Percentiles rank a stretch among this genome's conserved stretches.
These are phyloP conservation scores for Drosophila guanche DNA, from an alignment of 1,140 invertebrate species.

Conservation along the genomic window DNA sequence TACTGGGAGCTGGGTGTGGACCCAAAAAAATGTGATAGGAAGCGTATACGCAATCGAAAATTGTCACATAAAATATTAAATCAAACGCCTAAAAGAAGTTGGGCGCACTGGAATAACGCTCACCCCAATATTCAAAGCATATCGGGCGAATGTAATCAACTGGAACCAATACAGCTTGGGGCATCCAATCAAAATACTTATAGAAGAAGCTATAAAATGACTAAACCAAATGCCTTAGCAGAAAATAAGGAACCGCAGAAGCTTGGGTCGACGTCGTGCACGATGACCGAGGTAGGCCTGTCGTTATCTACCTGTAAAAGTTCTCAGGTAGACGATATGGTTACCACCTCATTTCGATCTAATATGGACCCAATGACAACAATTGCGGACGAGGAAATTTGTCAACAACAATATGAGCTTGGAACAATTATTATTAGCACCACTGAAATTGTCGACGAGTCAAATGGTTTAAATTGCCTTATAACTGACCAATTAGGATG, in stretches of 20 bases:
- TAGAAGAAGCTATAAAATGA: conserved; percentile 1
- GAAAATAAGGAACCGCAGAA: neutral
- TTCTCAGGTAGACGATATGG: neutral
- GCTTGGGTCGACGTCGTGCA: neutral
- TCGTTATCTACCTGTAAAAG: conserved; percentile 4
- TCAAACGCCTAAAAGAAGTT: neutral
- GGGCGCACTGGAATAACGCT: neutral
- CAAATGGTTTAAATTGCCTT: conserved; percentile 31
- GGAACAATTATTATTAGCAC: conserved; percentile 55
- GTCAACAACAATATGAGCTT: conserved; percentile 49
- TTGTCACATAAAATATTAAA: conserved; percentile 26
- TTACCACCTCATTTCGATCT: conserved; percentile 2
- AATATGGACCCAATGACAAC: conserved; percentile 1
- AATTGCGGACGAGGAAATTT: conserved; percentile 13
- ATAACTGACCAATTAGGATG: conserved; percentile 35
- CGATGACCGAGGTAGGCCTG: conserved; percentile 12
- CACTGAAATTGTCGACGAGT: conserved; percentile 22
- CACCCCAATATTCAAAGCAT: neutral
- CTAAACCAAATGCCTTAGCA: neutral
- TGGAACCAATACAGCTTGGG: neutral
- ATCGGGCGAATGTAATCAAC: neutral
- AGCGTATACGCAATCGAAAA: conserved; percentile 78
- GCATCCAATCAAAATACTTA: neutral
- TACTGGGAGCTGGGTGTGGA: conserved; percentile 82
- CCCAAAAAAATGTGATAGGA: conserved; percentile 74